Evolutionary conservation across 1,140 invertebrate species (phyloP).

Genomic region (Wasmannia auropunctata): DNA sequence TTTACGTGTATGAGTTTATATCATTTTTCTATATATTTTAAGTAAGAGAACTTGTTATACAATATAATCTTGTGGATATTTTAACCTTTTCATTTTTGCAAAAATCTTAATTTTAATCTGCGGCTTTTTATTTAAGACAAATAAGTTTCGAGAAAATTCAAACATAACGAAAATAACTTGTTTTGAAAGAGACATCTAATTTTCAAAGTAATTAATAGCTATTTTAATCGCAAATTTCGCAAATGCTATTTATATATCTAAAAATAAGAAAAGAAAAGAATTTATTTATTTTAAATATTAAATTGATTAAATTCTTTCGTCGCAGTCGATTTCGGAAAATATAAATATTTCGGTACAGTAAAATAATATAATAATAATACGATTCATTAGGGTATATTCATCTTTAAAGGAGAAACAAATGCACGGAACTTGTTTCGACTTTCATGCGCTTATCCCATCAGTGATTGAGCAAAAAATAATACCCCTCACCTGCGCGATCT

Average conservation of each 20-base stretch:
- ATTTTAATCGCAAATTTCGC: background rate
- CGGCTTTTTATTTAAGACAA: background rate
- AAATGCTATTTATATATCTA: background rate
- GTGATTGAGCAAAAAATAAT: constrained; percentile 4
- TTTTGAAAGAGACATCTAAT: background rate
- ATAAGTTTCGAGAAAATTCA: background rate
- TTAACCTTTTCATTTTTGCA: background rate
- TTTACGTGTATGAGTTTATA: background rate
- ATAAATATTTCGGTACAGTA: background rate
- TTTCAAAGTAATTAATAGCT: background rate
- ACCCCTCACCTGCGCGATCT: constrained; percentile 40
- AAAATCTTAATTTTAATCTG: background rate
- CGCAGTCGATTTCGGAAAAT: background rate
- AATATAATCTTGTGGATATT: background rate
- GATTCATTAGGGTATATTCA: constrained; percentile 14
- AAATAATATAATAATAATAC: background rate
- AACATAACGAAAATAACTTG: background rate
- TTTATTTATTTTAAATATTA: background rate
- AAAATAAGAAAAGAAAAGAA: background rate
- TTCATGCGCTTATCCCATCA: constrained; percentile 32
- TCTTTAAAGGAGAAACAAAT: background rate
- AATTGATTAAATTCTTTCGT: background rate
- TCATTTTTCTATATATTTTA: background rate
- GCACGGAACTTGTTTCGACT: background rate
- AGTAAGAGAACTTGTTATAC: background rate